phyloP scores from a whole-genome alignment of 1,140 invertebrate species.

The Globodera ellingtonae region DNA sequence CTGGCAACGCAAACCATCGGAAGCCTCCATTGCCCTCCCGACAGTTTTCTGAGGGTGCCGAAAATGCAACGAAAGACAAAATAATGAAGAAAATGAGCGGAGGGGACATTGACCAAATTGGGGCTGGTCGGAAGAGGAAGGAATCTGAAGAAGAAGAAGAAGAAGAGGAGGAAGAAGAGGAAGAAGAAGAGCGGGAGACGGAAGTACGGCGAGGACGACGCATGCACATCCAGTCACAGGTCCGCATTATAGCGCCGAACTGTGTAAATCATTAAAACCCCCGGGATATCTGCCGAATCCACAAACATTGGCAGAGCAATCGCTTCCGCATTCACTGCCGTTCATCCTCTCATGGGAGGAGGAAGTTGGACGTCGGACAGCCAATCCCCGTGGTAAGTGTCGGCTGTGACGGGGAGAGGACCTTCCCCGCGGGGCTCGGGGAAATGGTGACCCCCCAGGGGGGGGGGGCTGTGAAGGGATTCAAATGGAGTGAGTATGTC shows the following conservation, averaged over 20 bases:
- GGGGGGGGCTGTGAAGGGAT: too few relatives aligned
- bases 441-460: too few relatives aligned
- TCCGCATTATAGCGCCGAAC: background rate
- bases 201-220: background rate
- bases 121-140: background rate
- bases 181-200: background rate
- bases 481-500: background rate
- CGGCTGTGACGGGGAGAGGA: background rate
- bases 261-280: background rate
- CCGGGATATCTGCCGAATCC: background rate
- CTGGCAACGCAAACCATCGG: slow-evolving; percentile 2
- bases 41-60: background rate
- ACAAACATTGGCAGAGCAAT: background rate
- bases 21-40: background rate
- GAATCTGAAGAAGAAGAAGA: background rate
- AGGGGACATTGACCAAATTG: slow-evolving; percentile 1
- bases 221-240: background rate
- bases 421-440: too few relatives aligned
- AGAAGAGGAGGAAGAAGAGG: background rate
- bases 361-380: slow-evolving; percentile 26
- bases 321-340: slow-evolving; percentile 16
- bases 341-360: slow-evolving; percentile 23
- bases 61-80: background rate
- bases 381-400: slow-evolving; percentile 30
- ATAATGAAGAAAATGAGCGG: background rate